Conservation (phyloP, 2,888 invertebrate genomes). For the Liposcelis brunnea region DNA sequence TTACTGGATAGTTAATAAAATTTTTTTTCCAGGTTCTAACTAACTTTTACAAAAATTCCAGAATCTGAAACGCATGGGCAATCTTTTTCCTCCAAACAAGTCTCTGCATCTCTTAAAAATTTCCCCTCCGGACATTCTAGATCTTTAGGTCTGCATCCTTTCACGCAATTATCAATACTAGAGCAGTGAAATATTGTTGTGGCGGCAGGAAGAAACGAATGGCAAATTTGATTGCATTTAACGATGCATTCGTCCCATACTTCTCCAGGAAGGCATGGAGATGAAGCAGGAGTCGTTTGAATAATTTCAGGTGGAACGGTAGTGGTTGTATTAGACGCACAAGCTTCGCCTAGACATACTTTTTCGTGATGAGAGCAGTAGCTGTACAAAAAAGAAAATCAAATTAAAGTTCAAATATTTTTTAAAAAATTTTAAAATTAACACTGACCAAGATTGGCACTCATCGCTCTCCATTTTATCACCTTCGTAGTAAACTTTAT, state of each 20-base stretch:
- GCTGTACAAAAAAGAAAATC: constrained; percentile 15
- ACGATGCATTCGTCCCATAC: constrained; percentile 51
- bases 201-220: constrained; percentile 21
- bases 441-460: constrained; percentile 56
- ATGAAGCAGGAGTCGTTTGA: constrained; percentile 13
- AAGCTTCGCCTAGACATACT: constrained; percentile 55
- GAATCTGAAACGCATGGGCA: constrained; percentile 55
- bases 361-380: constrained; percentile 50
- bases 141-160: constrained; percentile 29
- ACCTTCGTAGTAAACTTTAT: constrained; percentile 51
- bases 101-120: constrained; percentile 51
- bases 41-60: constrained; percentile 46
- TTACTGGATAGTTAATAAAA: too few relatives aligned
- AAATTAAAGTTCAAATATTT: neutral
- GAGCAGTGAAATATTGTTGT: too few relatives aligned
- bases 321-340: constrained; percentile 27
- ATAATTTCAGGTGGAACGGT: constrained; percentile 8
- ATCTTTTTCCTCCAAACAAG: constrained; percentile 53
- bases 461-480: constrained; percentile 55
- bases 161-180: constrained; percentile 14
- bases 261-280: constrained; percentile 26
- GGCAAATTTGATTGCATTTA: constrained; percentile 52
- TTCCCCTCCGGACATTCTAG: constrained; percentile 38
- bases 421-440: neutral
- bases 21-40: too few relatives aligned